These are phyloP conservation scores for Patiria pectinifera DNA, from an alignment of 53 echinoderm and acorn worm species.

Conservation along the genomic window DNA sequence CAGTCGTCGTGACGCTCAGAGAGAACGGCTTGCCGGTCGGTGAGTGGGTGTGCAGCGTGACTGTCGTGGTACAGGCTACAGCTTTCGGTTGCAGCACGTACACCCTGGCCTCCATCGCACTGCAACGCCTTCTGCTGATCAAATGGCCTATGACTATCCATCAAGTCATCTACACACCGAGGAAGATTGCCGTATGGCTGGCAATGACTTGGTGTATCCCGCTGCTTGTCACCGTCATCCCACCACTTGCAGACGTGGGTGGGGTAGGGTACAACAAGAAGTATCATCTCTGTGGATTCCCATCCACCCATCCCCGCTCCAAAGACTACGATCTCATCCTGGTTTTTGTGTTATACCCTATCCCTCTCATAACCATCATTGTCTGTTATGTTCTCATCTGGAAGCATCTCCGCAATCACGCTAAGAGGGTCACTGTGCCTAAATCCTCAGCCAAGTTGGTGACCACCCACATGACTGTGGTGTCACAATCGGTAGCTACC, in stretches of 20 bases:
- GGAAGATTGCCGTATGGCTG: constrained; percentile 16
- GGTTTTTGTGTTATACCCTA: constrained; percentile 12
- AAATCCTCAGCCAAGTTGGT: too few species aligned
- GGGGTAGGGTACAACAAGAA: constrained; percentile 60
- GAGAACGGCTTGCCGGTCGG: constrained; percentile 1
- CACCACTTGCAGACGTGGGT: constrained; percentile 42
- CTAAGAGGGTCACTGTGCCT: constrained; percentile 17
- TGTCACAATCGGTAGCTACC: too few species aligned
- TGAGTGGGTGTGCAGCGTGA: constrained; percentile 21
- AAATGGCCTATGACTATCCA: constrained; percentile 43
- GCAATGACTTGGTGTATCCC: constrained; percentile 38
- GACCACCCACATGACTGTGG: too few species aligned
- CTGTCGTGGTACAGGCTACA: constrained; percentile 45
- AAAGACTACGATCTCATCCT: too few species aligned
- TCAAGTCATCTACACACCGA: background rate
- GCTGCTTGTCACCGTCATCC: constrained; percentile 45
- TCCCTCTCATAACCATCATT: constrained; percentile 36
- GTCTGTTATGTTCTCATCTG: constrained; percentile 33
- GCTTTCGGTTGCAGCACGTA: constrained; percentile 49
- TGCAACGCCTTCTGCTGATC: constrained; percentile 53
- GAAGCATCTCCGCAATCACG: constrained; percentile 47
- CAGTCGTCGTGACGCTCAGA: too few species aligned
- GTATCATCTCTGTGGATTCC: constrained; percentile 41
- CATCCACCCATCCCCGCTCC: too few species aligned
- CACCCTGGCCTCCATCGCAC: constrained; percentile 60